Base-by-base conservation (phyloP, 2,888 invertebrate genomes). In the Rhorus exstirpatorius region DNA sequence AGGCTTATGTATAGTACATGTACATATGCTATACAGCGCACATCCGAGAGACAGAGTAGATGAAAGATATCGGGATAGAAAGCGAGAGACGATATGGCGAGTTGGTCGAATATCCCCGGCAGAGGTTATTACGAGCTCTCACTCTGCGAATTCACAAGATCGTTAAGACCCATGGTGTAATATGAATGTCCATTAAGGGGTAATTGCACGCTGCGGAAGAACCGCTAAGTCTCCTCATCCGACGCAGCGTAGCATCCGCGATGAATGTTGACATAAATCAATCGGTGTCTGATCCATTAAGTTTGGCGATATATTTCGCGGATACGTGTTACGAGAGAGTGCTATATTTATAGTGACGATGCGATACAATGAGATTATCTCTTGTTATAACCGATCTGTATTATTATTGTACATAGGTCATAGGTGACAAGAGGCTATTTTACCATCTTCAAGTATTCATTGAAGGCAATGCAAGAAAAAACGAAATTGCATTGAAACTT, bases 101-200 rank as follows among this genome's bases (percentile, higher is more conserved):
- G 51, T 49, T 44, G 44, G 14, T 68, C 60, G 38, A 81, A 68
- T 77, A 77, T 63, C n/a, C 53, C 61, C 19, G 51, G 21, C 24
- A 55, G 14, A 58, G 55, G 72, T 61, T 76, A 77, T 72, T 53
- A 38, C 70, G 70, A 75, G 63, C 14, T 68, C 10, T 55, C 58
- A 44, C 14, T 14, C 55, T 21, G 49, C 26, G 67, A 77, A 77
- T 81, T 67, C 53, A 76, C 8, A 63, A 60, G 60, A 44, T 31
- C 26, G 17, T 58, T 49, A 60, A 70, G 35, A 55, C 63, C 46
- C 8, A 21, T 58, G 35, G 14, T 21, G 31, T 14, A 49, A 65
- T 60, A 51, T 31, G 44, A 41, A 77, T 60, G 51, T 51, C 60
- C 17, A 77, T 81, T 71, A 24, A 77, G 41, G 46, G 21, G 17